These are phyloP conservation scores for Trematomus bernacchii DNA, from an alignment of 2,797 vertebrate genomes.

Conservation along the genomic window DNA sequence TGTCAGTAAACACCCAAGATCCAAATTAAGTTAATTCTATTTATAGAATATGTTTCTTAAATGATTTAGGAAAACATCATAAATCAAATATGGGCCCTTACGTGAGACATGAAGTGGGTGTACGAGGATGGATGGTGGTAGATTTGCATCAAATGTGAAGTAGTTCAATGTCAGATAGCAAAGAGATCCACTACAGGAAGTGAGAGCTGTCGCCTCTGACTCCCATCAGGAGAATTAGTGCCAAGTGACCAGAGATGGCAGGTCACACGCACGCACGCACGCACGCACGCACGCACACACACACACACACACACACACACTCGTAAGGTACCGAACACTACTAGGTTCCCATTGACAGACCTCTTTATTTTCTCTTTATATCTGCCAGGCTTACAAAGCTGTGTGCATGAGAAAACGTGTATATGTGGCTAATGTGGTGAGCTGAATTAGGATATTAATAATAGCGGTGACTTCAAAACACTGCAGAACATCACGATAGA, in stretches of 20 bases:
- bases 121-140: not conserved
- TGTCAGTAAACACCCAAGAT: not conserved
- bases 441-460: constrained; percentile 9
- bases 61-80: not conserved
- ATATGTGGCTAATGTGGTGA: constrained; percentile 2
- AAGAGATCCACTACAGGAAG: constrained; percentile 12
- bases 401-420: not conserved
- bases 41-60: not conserved
- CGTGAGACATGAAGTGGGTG: not conserved
- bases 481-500: not conserved
- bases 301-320: not conserved
- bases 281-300: too few species aligned
- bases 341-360: constrained; percentile 4
- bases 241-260: constrained; percentile 38
- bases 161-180: constrained; percentile 2
- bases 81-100: not conserved
- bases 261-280: constrained; percentile 3
- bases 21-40: not conserved
- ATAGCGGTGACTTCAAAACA: constrained; percentile 2
- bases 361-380: not conserved
- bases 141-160: constrained; percentile 6
- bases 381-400: constrained; percentile 11
- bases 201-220: constrained; percentile 38
- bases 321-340: not conserved
- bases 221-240: constrained; percentile 33